These are phyloP conservation scores for Vulpes ferrilata DNA, from an alignment of 2,113 vertebrate species.

Conservation along the genomic window DNA sequence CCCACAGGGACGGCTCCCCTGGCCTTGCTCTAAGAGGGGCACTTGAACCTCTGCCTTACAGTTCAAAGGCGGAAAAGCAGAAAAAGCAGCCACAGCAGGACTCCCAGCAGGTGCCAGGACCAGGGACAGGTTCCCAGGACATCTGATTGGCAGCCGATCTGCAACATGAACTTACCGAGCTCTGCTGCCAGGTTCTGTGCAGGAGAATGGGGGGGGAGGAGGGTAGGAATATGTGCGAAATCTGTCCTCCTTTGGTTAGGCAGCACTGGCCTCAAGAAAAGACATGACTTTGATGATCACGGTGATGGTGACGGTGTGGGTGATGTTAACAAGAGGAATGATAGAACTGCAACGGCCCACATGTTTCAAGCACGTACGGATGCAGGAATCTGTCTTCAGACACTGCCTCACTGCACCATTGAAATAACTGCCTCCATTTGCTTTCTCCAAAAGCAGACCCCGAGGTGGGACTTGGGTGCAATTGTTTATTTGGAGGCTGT, in stretches of 20 bases:
- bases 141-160: constrained; percentile 19
- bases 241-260: neutral
- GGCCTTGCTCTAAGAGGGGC: constrained; percentile 35
- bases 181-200: neutral
- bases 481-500: neutral
- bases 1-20: neutral
- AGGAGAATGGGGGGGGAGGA: fast-evolving
- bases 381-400: neutral
- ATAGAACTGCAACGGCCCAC: fast-evolving
- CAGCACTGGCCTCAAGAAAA: neutral
- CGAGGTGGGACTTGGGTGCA: neutral
- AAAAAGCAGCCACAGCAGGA: neutral
- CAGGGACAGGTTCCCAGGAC: neutral
- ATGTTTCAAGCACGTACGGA: neutral
- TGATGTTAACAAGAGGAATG: neutral
- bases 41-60: constrained; percentile 44
- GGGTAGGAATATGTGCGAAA: fast-evolving
- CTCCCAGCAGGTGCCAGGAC: constrained; percentile 63
- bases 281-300: fast-evolving
- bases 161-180: fast-evolving
- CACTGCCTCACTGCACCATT: neutral
- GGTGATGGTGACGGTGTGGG: fast-evolving
- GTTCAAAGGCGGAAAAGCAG: constrained; percentile 56
- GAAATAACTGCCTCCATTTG: too few species aligned
- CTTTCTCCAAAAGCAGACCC: neutral